Evolutionary conservation across 1,140 invertebrate genomes (phyloP).

Genomic region (Chironomus tepperi): DNA sequence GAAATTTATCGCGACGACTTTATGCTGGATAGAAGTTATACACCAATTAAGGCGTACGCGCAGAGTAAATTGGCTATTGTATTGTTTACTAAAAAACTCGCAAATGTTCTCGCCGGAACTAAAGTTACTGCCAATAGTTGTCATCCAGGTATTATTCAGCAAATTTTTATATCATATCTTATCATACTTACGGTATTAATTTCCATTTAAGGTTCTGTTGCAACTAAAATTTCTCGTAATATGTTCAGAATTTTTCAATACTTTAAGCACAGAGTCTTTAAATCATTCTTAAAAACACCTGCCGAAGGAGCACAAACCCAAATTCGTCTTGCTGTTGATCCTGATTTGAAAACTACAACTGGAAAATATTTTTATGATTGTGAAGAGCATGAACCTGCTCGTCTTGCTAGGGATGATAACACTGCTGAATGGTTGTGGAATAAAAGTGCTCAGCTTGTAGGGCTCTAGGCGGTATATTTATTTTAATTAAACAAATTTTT

Average conservation of each 20-base stretch:
- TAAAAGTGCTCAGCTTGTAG: slow-evolving; percentile 41
- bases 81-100: slow-evolving; percentile 42
- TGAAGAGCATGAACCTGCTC: slow-evolving; percentile 37
- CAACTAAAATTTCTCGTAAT: too few species aligned
- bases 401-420: slow-evolving; percentile 44
- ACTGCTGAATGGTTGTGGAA: slow-evolving; percentile 63
- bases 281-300: too few species aligned
- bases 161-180: too few species aligned
- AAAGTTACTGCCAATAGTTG: slow-evolving; percentile 46
- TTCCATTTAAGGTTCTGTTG: too few species aligned
- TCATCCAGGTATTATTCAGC: slow-evolving; percentile 43
- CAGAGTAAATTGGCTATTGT: slow-evolving; percentile 44
- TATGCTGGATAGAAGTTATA: slow-evolving; percentile 56
- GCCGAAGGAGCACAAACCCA: slow-evolving; percentile 63
- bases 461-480: too few species aligned
- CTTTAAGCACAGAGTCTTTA: too few species aligned
- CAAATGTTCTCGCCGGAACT: slow-evolving; percentile 38
- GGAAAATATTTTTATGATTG: slow-evolving; percentile 52
- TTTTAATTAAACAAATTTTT: too few species aligned
- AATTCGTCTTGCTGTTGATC: slow-evolving; percentile 66
- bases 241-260: too few species aligned
- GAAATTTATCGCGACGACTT: slow-evolving; percentile 61
- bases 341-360: slow-evolving; percentile 55
- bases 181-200: too few species aligned
- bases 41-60: slow-evolving; percentile 44